phyloP scores from a whole-genome alignment of 1,140 invertebrate species.

The Acromyrmex heyeri region DNA sequence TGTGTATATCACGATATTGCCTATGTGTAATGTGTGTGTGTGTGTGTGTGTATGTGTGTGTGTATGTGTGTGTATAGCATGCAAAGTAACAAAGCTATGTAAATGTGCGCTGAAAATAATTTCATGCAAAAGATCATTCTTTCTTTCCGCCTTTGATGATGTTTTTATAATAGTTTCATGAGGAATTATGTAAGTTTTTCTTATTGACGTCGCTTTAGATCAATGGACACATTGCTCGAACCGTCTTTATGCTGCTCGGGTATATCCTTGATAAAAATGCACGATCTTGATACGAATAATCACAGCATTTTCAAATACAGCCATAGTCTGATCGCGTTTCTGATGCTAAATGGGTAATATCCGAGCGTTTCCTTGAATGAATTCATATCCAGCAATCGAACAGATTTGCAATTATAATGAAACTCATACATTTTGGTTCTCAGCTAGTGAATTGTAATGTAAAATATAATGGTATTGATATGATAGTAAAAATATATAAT shows the following conservation, averaged over 20 bases:
- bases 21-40: not conserved
- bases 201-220: conserved; percentile 1
- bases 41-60: not conserved
- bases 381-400: conserved; percentile 78
- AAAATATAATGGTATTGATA: conserved; percentile 10
- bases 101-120: not conserved
- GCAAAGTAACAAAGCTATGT: not conserved
- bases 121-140: not conserved
- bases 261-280: conserved; percentile 53
- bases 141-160: not conserved
- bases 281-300: conserved; percentile 67
- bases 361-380: conserved; percentile 67
- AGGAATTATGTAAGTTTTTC: not conserved
- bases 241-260: not conserved
- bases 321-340: conserved; percentile 69
- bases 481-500: conserved; percentile 15
- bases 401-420: conserved; percentile 81
- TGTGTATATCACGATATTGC: not conserved
- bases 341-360: conserved; percentile 78
- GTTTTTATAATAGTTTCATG: not conserved
- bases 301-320: conserved; percentile 55
- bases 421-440: conserved; percentile 71
- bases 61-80: not conserved
- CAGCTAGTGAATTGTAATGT: conserved; percentile 24
- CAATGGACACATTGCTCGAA: not conserved